Evolutionary conservation across 2,113 vertebrate genomes (phyloP), one percentile per base, ranked within the genome.

Genomic region (Salvelinus sp.): DNA sequence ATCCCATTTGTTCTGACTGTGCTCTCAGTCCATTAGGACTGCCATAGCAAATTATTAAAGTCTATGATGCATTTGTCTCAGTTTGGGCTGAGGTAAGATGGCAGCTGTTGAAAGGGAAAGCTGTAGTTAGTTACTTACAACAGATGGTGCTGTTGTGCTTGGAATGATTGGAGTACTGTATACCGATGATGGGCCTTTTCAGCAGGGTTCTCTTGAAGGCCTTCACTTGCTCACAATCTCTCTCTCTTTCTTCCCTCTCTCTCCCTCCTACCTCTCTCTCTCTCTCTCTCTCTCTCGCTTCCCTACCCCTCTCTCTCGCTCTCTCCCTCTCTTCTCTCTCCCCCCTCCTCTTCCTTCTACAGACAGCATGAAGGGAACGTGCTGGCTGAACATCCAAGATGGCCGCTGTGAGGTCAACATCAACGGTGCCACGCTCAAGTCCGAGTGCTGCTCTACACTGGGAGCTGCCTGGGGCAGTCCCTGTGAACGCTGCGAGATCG

Each of bases 351-450:
- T 9, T 7, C 47, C 3, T 80, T 79, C 80, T 76, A 25, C 95
- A 99, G 97, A 99, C 89, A 99, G 96, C 83, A 97, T 98, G 96
- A 99, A 99, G 88, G 97, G 97, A 18, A 99, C 97, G 0, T 99
- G 97, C 87, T 99, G 97, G 97, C 93, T 99, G 79, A 97, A 98
- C 68, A 96, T 98, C 88, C 96, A 98, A 84, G 96, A 99, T 54
- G 96, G 90, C 70, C 97, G 97, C 78, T 99, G 97, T 1, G 97
- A 99, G 83, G 97, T 99, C 77, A 99, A 99, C 93, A 99, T 99
- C 82, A 99, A 99, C 0, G 97, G 97, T 4, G 97, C 96, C 86
- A 99, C 97, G 0, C 92, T 99, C 57, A 99, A 99, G 78, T 99
- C 97, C 0, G 97, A 98, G 85, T 99, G 97, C 82, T 99, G 97